Base-by-base conservation (phyloP, 1,140 invertebrate species). In the Diabrotica undecimpunctata region DNA sequence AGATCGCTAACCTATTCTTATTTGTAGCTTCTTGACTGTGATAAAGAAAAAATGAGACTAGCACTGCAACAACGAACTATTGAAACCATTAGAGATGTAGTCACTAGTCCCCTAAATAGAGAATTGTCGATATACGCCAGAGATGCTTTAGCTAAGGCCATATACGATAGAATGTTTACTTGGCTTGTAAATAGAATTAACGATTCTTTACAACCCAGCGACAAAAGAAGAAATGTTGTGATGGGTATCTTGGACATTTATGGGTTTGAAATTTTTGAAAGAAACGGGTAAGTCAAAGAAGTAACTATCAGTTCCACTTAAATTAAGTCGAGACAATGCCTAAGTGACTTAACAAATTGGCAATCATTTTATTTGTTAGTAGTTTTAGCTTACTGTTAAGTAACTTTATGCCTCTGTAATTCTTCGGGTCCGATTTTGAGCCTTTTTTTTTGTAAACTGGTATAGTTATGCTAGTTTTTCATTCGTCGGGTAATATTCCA, bases 241-340 rank as follows among this genome's bases (percentile, higher is more conserved):
- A 92, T 96, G 79, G 94, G 94, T 8, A 91, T 96, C 66, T 79
- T 96, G 54, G 93, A 96, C 79, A 96, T 96, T 73, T 96, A 96
- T 75, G 94, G 93, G 54, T 96, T 96, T 78, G 94, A 97, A 80
- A 93, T 96, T 64, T 96, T 96, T 81, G 84, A 92, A 62, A 89
- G 86, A 63, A 96, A 96, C 76, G 92, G 90, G 88, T 93, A 81
- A 69, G 53, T 50, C 6, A 39, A 54, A n/a, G 10, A 6, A 12
- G 39, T 39, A 12, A 4, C 53, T 12, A n/a, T n/a, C n/a, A n/a
- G n/a, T n/a, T n/a, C n/a, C n/a, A n/a, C n/a, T n/a, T n/a, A n/a
- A n/a, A n/a, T n/a, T n/a, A n/a, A n/a, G n/a, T n/a, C n/a, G n/a
- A n/a, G n/a, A n/a, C n/a, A n/a, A n/a, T n/a, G n/a, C n/a, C n/a